Conservation (phyloP, 2,888 invertebrate species). For the Isoperla grammatica region DNA sequence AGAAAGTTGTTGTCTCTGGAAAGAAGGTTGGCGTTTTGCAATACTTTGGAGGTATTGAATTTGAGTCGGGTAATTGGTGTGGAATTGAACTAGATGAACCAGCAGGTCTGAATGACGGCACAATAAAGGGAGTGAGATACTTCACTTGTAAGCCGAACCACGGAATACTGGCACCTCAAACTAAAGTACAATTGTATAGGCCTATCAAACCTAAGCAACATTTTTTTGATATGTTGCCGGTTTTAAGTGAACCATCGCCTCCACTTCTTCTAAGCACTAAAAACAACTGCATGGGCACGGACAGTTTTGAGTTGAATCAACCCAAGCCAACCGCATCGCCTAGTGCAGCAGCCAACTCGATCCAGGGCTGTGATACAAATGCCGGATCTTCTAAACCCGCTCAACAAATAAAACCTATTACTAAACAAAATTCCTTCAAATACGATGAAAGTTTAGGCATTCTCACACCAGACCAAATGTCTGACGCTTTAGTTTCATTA, state of each 20-base stretch:
- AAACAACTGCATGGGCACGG: too few relatives aligned
- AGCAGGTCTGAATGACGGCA: conserved; percentile 58
- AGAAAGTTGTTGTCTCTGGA: conserved; percentile 44
- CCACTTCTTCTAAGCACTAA: too few relatives aligned
- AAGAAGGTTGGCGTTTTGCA: conserved; percentile 49
- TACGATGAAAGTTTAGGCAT: conserved; percentile 79
- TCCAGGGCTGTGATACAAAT: conserved; percentile 5
- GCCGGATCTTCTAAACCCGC: conserved; percentile 33
- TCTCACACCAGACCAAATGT: conserved; percentile 83
- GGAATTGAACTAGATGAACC: conserved; percentile 55
- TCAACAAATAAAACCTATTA: conserved; percentile 42
- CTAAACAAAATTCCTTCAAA: conserved; percentile 75
- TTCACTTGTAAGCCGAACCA: conserved; percentile 53
- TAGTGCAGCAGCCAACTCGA: conserved; percentile 11
- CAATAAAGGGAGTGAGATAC: conserved; percentile 55
- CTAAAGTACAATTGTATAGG: conserved; percentile 45
- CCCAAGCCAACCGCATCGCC: conserved; percentile 21
- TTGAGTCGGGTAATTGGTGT: conserved; percentile 56
- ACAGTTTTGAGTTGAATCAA: too few relatives aligned
- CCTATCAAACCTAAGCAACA: too few relatives aligned
- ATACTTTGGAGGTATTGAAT: conserved; percentile 52
- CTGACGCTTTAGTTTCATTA: conserved; percentile 44
- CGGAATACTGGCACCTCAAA: conserved; percentile 58
- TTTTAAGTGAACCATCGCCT: too few relatives aligned
- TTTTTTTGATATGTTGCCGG: too few relatives aligned